Evolutionary conservation across 2,888 invertebrate genomes (phyloP).

Genomic region (Coremacera marginata): DNA sequence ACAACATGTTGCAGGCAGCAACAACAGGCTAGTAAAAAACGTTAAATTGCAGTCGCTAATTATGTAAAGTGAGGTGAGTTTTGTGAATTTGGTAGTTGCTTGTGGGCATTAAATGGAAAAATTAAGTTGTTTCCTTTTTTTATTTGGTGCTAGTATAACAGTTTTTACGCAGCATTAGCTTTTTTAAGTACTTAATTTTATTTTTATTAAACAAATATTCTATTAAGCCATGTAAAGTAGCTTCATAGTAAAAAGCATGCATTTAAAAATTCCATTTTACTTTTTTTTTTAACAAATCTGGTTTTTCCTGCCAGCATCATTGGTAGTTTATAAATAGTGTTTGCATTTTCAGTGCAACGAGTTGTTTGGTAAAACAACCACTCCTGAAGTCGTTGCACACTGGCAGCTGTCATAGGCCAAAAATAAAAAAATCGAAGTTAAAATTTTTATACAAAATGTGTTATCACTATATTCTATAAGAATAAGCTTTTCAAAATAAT

Average conservation of each 20-base stretch:
- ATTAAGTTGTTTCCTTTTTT: no score
- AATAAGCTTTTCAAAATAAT: no score
- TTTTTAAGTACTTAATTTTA: no score
- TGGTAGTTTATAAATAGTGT: not conserved
- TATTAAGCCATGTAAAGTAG: no score
- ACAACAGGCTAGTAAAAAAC: not conserved
- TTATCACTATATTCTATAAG: no score
- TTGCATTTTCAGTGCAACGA: not conserved
- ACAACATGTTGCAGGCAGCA: conserved; percentile 15
- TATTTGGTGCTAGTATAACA: not conserved
- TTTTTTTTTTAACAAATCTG: conserved; percentile 11
- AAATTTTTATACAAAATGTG: no score
- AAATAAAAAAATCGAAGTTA: no score
- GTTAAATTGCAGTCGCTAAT: not conserved
- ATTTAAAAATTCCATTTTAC: not conserved
- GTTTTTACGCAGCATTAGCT: not conserved
- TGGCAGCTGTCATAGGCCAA: no score
- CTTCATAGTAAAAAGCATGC: no score
- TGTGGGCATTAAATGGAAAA: conserved; percentile 3
- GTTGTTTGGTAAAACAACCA: no score
- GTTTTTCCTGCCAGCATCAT: conserved; percentile 17
- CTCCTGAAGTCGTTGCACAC: no score
- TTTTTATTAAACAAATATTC: no score
- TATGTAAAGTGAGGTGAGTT: not conserved
- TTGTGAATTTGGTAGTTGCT: not conserved